These are phyloP conservation scores for Nasua narica DNA, from an alignment of 2,797 vertebrate genomes.

Conservation along the genomic window DNA sequence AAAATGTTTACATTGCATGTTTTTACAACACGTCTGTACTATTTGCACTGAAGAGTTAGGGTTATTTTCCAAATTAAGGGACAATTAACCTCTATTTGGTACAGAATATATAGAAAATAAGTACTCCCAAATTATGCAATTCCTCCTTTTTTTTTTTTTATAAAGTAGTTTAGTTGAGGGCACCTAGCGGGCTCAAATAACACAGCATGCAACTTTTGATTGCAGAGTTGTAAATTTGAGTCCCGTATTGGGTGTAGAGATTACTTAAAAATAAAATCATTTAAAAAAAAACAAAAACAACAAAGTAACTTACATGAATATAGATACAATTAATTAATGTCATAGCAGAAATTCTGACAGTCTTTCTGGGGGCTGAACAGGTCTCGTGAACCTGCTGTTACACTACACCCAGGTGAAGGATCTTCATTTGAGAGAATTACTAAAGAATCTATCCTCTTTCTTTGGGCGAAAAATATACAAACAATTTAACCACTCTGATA, in stretches of 20 bases:
- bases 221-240: not conserved
- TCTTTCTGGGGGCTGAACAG: not conserved
- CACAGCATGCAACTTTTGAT: not conserved
- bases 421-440: not conserved
- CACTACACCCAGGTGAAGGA: not conserved
- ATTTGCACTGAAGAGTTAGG: not conserved
- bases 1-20: not conserved
- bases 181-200: not conserved
- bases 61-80: not conserved
- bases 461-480: not conserved
- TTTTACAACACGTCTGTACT: not conserved
- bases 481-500: slow-evolving; percentile 19
- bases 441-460: not conserved
- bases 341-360: slow-evolving; percentile 21
- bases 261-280: not conserved
- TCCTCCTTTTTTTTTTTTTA: not conserved
- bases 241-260: not conserved
- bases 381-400: not conserved
- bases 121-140: not conserved
- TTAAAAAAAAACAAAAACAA: not conserved
- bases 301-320: not conserved
- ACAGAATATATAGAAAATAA: not conserved
- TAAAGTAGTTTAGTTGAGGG: not conserved
- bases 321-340: not conserved
- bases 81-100: not conserved